phyloP scores from a whole-genome alignment of 2,113 vertebrate species.

The Oreotrochilus melanogaster region DNA sequence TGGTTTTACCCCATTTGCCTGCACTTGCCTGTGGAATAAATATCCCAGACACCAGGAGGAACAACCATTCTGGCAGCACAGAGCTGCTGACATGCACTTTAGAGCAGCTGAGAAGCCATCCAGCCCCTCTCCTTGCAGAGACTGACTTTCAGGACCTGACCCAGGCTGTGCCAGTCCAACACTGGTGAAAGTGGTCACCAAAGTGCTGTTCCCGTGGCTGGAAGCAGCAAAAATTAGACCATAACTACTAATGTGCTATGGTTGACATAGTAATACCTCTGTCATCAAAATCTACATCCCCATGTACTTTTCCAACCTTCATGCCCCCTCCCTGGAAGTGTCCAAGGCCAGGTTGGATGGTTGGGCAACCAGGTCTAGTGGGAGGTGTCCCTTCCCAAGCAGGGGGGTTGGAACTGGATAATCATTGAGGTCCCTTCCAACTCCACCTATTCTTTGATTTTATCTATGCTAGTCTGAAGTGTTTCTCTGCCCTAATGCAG shows the following conservation, averaged over 20 bases:
- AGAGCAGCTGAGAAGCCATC: neutral
- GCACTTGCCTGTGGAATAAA: neutral
- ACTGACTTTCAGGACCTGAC: neutral
- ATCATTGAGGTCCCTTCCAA: too few species aligned
- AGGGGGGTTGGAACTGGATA: too few species aligned
- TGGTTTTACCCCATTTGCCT: neutral
- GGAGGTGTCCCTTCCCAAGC: too few species aligned
- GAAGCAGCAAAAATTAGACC: neutral
- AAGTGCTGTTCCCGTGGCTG: rapidly evolving
- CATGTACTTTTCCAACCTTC: neutral
- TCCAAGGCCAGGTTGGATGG: too few species aligned
- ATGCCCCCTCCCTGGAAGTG: too few species aligned
- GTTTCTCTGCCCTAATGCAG: neutral
- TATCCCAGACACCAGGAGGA: rapidly evolving
- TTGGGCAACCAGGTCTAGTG: too few species aligned
- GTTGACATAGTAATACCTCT: neutral
- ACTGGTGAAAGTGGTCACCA: neutral
- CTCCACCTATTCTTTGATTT: too few species aligned
- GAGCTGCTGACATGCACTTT: neutral
- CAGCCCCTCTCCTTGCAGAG: neutral
- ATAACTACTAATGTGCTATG: rapidly evolving
- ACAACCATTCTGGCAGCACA: neutral
- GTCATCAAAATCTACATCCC: neutral
- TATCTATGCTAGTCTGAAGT: rapidly evolving
- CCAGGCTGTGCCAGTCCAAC: neutral